These are phyloP conservation scores for Actenoides lindsayi DNA, from an alignment of 2,113 vertebrate species.

Conservation along the genomic window DNA sequence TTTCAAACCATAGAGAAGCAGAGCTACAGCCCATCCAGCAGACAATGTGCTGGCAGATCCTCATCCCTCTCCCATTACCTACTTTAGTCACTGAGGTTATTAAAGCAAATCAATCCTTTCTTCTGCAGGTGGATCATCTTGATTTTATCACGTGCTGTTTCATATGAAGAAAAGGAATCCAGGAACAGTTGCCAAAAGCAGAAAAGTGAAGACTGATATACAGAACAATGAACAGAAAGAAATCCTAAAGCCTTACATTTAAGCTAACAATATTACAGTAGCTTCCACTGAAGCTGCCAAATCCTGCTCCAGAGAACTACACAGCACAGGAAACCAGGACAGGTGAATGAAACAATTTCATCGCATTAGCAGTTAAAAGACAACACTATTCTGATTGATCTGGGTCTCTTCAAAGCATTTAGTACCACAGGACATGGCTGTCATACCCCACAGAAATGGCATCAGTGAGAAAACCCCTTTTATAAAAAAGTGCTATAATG, in stretches of 20 bases:
- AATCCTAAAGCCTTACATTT: neutral
- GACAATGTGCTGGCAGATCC: neutral
- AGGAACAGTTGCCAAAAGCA: constrained; percentile 45
- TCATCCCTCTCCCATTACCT: constrained; percentile 25
- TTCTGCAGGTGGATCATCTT: constrained; percentile 6
- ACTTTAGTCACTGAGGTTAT: constrained; percentile 28
- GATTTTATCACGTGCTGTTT: constrained; percentile 21
- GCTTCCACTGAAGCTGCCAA: neutral
- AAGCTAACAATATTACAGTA: neutral
- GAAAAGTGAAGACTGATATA: neutral
- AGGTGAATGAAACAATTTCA: neutral
- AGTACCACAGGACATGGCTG: neutral
- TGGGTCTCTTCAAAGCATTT: neutral
- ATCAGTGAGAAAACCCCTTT: neutral
- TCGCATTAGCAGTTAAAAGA: neutral
- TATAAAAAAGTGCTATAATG: neutral
- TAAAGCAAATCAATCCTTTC: constrained; percentile 32
- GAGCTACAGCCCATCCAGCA: constrained; percentile 10
- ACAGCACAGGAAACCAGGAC: neutral
- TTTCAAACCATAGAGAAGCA: neutral
- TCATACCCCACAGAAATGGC: neutral
- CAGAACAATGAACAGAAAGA: neutral
- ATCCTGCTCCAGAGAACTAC: neutral
- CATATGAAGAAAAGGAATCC: constrained; percentile 27
- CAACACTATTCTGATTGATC: neutral